These are phyloP conservation scores for Labeo rohita DNA, from an alignment of 2,113 vertebrate species.

Conservation along the genomic window DNA sequence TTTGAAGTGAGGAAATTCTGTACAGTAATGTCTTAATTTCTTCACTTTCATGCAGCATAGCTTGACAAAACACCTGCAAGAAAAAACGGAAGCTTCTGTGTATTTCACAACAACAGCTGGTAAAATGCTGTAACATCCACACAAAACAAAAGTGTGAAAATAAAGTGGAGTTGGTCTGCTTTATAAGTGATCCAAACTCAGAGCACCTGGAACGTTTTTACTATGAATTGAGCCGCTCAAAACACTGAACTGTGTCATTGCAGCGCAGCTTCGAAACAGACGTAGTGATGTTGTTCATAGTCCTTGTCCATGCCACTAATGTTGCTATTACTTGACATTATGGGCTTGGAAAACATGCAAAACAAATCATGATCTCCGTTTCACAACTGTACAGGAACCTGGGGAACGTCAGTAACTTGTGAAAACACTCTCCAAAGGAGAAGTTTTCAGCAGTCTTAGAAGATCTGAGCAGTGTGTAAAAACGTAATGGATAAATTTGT, in stretches of 20 bases:
- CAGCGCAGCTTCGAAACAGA: not conserved
- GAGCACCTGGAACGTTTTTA: not conserved
- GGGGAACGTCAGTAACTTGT: not conserved
- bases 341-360: not conserved
- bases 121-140: not conserved
- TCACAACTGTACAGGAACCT: not conserved
- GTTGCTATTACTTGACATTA: not conserved
- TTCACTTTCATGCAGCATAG: not conserved
- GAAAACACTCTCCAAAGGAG: not conserved
- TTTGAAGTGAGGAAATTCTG: not conserved
- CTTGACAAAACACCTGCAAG: not conserved
- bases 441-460: not conserved
- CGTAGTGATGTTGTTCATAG: not conserved
- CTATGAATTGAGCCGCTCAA: not conserved
- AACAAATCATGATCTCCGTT: not conserved
- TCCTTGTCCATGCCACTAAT: not conserved
- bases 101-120: not conserved
- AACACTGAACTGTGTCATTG: not conserved
- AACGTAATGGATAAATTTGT: not conserved
- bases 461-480: not conserved
- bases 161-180: not conserved
- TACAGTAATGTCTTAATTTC: not conserved
- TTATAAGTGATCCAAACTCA: not conserved
- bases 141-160: not conserved
- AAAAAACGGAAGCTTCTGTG: not conserved